Evolutionary conservation across 2,113 vertebrate genomes (phyloP).

Genomic region (Lagopus leucura): DNA sequence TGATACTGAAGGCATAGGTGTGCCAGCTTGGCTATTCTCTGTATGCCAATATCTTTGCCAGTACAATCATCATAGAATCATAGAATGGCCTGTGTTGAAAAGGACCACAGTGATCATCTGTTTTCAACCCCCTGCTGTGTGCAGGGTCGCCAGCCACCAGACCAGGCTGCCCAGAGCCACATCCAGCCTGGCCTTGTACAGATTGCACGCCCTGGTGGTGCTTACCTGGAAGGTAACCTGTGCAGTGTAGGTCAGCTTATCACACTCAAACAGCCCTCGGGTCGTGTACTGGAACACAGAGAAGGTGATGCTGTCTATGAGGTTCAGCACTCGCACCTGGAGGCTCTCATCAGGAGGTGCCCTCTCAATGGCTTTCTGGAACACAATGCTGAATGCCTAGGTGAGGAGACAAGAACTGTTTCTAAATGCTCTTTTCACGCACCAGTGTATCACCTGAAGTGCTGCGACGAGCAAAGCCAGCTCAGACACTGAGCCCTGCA

Average conservation of each 20-base stretch:
- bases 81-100: too few species aligned
- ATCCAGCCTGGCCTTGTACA: too few species aligned
- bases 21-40: background rate
- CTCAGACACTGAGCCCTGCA: background rate
- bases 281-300: slow-evolving; percentile 91
- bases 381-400: slow-evolving; percentile 91
- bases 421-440: background rate
- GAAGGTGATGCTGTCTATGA: slow-evolving; percentile 93
- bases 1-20: background rate
- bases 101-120: too few species aligned
- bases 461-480: background rate
- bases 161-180: too few species aligned
- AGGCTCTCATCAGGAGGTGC: slow-evolving; percentile 82
- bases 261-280: slow-evolving; percentile 91
- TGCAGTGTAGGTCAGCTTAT: slow-evolving; percentile 90
- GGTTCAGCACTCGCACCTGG: slow-evolving; percentile 80
- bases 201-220: background rate
- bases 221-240: slow-evolving; percentile 95
- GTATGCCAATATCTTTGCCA: background rate
- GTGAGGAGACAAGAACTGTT: background rate
- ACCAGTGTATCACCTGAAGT: background rate
- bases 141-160: too few species aligned
- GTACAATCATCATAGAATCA: too few species aligned
- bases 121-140: too few species aligned
- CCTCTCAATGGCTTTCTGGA: slow-evolving; percentile 90